phyloP scores from a whole-genome alignment of 2,888 invertebrate genomes.

The Noctua comes region DNA sequence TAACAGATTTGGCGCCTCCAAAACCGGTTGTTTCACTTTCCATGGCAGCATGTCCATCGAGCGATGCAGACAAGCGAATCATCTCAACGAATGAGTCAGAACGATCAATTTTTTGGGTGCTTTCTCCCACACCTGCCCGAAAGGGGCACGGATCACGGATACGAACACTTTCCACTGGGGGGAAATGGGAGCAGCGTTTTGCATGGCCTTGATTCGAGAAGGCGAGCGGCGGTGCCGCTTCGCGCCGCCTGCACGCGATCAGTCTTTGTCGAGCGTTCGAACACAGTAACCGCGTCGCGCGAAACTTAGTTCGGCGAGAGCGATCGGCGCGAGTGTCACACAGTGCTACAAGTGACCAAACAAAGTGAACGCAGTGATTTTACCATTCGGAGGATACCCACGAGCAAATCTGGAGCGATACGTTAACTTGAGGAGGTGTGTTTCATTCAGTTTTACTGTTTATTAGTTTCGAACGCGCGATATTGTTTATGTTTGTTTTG shows the following conservation, averaged over 20 bases:
- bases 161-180: slow-evolving; percentile 87
- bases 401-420: slow-evolving; percentile 85
- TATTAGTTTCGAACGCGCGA: slow-evolving; percentile 43
- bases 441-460: slow-evolving; percentile 63
- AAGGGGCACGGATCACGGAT: slow-evolving; percentile 88
- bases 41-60: slow-evolving; percentile 70
- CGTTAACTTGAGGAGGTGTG: slow-evolving; percentile 80
- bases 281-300: slow-evolving; percentile 66
- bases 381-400: slow-evolving; percentile 75
- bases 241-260: slow-evolving; percentile 69
- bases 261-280: slow-evolving; percentile 77
- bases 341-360: slow-evolving; percentile 75
- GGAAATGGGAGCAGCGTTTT: slow-evolving; percentile 88
- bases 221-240: slow-evolving; percentile 71
- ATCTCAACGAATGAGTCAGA: slow-evolving; percentile 86
- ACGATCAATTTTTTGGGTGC: slow-evolving; percentile 86
- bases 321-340: slow-evolving; percentile 79
- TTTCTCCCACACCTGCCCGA: slow-evolving; percentile 89
- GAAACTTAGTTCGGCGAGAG: slow-evolving; percentile 66
- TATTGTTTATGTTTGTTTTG: slow-evolving; percentile 74
- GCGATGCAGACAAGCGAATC: slow-evolving; percentile 77
- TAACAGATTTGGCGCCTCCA: slow-evolving; percentile 77
- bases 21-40: slow-evolving; percentile 88
- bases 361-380: slow-evolving; percentile 73
- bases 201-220: slow-evolving; percentile 87